Base-by-base conservation (phyloP, 2,113 vertebrate genomes). In the Chionis minor region DNA sequence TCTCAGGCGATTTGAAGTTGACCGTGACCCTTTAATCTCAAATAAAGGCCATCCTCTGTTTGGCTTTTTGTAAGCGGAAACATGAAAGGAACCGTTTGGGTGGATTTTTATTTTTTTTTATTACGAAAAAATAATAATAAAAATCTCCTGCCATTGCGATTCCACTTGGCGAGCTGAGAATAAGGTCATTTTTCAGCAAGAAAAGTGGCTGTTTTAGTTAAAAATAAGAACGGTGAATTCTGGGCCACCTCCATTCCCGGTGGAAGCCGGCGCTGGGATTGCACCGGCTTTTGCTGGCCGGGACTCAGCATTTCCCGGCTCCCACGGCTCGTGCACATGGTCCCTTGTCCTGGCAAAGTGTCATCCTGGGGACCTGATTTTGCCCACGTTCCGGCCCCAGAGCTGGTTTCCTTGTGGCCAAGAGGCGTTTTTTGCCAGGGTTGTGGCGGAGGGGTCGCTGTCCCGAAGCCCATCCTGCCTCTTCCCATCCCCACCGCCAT, bases 241-340 rank as follows among this genome's bases (percentile, higher is more conserved):
- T 85, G 70, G 58, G 86, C 49, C n/a, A 10, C 32, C 9, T 27
- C 32, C 0, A 0, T 38, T 69, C 58, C 40, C 22, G 49, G 24
- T 19, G 40, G 86, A 28, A 69, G n/a, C 0, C 0, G 1, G 38
- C 1, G 5, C 69, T 85, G 70, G 69, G 21, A 16, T 27, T 22
- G 47, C 22, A 32, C 52, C 3, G 47, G 5, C 24, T 58, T 66
- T 24, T 49, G 24, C 35, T 16, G 10, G 38, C 44, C 40, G 66
- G 21, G 66, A 75, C 20, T 38, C n/a, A 35, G 38, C 10, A 2
- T 9, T 59, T 73, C 70, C 74, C 20, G 5, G 69, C 33, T 59
- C 38, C 0, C 0, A 11, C 0, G 3, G 22, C 38, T 56, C 2
- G 2, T 5, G 44, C 27, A 9, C 3, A 0, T 9, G 33, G 55